These are phyloP conservation scores for Athripsodes cinereus DNA, from an alignment of 2,888 invertebrate genomes.

Conservation along the genomic window DNA sequence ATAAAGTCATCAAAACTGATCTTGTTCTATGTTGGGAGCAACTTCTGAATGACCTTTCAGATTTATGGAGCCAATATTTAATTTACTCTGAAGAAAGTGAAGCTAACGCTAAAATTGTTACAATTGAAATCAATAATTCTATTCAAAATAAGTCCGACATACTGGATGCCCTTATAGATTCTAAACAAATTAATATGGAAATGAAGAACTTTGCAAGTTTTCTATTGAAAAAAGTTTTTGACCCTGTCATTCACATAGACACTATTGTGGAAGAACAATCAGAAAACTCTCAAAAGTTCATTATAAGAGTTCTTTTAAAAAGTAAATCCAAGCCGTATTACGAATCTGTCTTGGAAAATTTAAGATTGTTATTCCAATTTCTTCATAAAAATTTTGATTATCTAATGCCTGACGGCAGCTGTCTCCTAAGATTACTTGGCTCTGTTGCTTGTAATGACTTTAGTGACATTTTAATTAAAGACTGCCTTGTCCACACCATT, in stretches of 20 bases:
- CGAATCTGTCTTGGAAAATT: conserved; percentile 50
- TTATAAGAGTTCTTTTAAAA: conserved; percentile 41
- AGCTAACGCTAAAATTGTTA: conserved; percentile 37
- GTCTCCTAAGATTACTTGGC: conserved; percentile 52
- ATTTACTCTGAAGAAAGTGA: conserved; percentile 36
- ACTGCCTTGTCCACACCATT: conserved; percentile 70
- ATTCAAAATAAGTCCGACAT: conserved; percentile 35
- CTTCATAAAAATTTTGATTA: conserved; percentile 52
- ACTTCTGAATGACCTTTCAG: conserved; percentile 42
- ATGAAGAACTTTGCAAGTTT: conserved; percentile 53
- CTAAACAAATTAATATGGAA: conserved; percentile 41
- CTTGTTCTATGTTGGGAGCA: conserved; percentile 42
- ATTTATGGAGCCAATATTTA: conserved; percentile 48
- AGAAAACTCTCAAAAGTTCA: conserved; percentile 35
- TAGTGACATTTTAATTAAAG: conserved; percentile 59
- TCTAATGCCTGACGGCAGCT: conserved; percentile 38
- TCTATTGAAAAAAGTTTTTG: conserved; percentile 52
- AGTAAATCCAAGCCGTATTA: conserved; percentile 43
- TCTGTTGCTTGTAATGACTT: conserved; percentile 53
- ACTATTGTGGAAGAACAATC: conserved; percentile 40
- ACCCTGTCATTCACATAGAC: conserved; percentile 51
- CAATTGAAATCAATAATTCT: conserved; percentile 37
- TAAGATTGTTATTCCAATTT: conserved; percentile 52
- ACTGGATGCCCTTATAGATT: conserved; percentile 39
- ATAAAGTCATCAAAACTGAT: conserved; percentile 43